Conservation (phyloP, 1,140 invertebrate genomes). For the Ceratina australensis region DNA sequence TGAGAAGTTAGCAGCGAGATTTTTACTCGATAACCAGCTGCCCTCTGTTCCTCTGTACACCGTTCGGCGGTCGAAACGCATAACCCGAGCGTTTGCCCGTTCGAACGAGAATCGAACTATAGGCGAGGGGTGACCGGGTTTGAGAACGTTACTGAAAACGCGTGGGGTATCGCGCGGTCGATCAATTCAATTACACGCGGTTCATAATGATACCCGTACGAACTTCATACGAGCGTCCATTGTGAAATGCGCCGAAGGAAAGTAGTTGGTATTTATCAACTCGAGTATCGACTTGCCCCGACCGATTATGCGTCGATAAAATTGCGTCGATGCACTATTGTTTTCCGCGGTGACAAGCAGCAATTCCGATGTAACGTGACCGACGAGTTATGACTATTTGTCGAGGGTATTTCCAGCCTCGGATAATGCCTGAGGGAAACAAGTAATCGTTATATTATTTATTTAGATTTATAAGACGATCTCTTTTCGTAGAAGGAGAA, state of each 20-base stretch:
- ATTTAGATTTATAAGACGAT: too few relatives aligned
- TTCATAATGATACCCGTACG: conserved; percentile 8
- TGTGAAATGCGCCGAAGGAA: conserved; percentile 63
- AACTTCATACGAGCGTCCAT: conserved; percentile 46
- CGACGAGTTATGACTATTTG: conserved; percentile 5
- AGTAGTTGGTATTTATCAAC: conserved; percentile 57
- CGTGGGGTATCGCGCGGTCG: conserved; percentile 14
- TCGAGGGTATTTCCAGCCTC: not conserved
- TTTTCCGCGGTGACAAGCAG: conserved; percentile 43
- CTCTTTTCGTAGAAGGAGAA: too few relatives aligned
- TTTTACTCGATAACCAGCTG: too few relatives aligned
- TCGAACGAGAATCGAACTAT: too few relatives aligned
- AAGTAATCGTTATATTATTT: not conserved
- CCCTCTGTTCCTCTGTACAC: too few relatives aligned
- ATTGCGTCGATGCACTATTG: conserved; percentile 56
- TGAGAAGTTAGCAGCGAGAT: too few relatives aligned
- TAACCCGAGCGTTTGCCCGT: too few relatives aligned
- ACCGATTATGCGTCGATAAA: conserved; percentile 49
- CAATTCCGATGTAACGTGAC: conserved; percentile 14
- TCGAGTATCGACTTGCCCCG: conserved; percentile 50
- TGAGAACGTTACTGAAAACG: too few relatives aligned
- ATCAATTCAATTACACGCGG: conserved; percentile 38
- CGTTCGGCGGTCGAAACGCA: too few relatives aligned
- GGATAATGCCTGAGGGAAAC: conserved; percentile 4
- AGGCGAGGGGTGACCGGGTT: too few relatives aligned